Percentiles rank a stretch among this genome's conserved stretches.
Conservation (phyloP, 2,888 invertebrate species). For the Drosophila stalkeri region DNA sequence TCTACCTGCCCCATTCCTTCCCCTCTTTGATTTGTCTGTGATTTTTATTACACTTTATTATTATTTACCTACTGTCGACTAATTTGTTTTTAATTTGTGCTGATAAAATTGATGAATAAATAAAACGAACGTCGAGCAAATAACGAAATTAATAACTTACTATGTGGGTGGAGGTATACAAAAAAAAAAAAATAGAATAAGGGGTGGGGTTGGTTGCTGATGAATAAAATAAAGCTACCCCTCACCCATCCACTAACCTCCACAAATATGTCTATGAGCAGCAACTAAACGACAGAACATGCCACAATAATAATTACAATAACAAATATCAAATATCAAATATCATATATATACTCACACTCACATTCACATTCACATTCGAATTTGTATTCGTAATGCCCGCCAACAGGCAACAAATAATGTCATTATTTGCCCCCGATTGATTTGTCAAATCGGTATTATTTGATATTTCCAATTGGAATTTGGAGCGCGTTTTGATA, state of each 20-base stretch:
- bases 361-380: slow-evolving; percentile 1
- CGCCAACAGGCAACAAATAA: slow-evolving; percentile 41
- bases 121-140: slow-evolving; percentile 65
- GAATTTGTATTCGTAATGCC: slow-evolving; percentile 9
- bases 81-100: slow-evolving; percentile 82
- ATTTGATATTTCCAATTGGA: slow-evolving; percentile 49
- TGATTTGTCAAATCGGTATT: slow-evolving; percentile 79
- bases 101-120: slow-evolving; percentile 79
- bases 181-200: background rate
- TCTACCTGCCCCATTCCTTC: background rate
- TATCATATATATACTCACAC: slow-evolving; percentile 22
- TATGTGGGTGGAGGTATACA: background rate
- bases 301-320: slow-evolving; percentile 60
- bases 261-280: slow-evolving; percentile 15
- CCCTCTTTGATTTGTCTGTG: slow-evolving; percentile 42
- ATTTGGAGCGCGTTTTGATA: slow-evolving; percentile 34
- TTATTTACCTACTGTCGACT: slow-evolving; percentile 80
- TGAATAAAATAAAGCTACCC: slow-evolving; percentile 15
- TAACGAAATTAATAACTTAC: slow-evolving; percentile 73
- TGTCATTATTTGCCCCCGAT: slow-evolving; percentile 73
- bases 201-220: background rate
- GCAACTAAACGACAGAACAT: slow-evolving; percentile 56
- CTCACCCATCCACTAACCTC: background rate
- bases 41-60: slow-evolving; percentile 79
- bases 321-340: slow-evolving; percentile 51